Evolutionary conservation across 2,888 invertebrate genomes (phyloP).

Genomic region (Microctonus brassicae): DNA sequence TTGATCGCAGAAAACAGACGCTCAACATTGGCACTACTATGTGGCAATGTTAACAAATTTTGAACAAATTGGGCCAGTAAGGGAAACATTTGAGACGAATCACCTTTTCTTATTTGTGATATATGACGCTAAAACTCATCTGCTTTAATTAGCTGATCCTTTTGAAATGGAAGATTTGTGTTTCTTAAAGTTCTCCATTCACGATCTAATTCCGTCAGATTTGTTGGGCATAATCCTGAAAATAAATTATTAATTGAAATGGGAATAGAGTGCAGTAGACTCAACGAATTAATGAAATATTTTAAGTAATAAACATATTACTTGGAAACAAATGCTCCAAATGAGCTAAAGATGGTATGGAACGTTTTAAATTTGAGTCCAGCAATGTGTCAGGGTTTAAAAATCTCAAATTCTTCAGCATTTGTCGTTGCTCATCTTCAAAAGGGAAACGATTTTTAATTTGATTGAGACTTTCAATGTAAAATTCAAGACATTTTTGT

Average conservation of each 20-base stretch:
- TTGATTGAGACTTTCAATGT: constrained; percentile 31
- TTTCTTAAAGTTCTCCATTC: constrained; percentile 30
- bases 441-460: constrained; percentile 30
- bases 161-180: constrained; percentile 24
- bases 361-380: background rate
- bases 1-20: constrained; percentile 11
- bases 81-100: constrained; percentile 23
- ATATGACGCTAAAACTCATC: constrained; percentile 31
- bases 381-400: background rate
- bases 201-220: constrained; percentile 32
- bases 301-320: background rate
- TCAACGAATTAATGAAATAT: background rate
- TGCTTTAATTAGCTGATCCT: constrained; percentile 22
- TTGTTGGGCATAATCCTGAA: constrained; percentile 32
- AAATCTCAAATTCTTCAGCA: background rate
- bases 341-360: background rate
- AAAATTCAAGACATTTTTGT: constrained; percentile 32
- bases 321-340: background rate
- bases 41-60: constrained; percentile 28
- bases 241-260: background rate
- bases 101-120: constrained; percentile 14
- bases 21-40: constrained; percentile 37
- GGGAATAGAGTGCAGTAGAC: background rate
- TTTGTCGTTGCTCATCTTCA: constrained; percentile 5
- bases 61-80: constrained; percentile 23